Conservation (phyloP, 37 sponge, comb jelly and placozoan genomes). For the Trichoplax adhaerens region DNA sequence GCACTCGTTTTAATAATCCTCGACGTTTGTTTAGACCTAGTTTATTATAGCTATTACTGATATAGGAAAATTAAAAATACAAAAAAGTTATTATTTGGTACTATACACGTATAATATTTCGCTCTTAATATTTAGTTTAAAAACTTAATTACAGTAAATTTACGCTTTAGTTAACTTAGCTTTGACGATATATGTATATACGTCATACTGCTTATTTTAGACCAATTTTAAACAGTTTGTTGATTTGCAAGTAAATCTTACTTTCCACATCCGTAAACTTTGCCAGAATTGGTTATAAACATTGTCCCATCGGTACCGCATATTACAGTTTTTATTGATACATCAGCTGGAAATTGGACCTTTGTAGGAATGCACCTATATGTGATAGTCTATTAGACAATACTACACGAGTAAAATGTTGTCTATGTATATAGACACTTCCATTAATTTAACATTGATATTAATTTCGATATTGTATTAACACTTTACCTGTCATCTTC, state of each 20-base stretch:
- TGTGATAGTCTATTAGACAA: neutral
- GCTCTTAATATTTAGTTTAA: neutral
- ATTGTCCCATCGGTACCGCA: slow-evolving; percentile 89
- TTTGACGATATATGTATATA: too few relatives aligned
- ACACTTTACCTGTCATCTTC: slow-evolving; percentile 26
- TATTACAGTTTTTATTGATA: slow-evolving; percentile 24
- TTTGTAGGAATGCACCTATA: slow-evolving; percentile 11
- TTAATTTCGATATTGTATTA: neutral
- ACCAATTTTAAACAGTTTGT: too few relatives aligned
- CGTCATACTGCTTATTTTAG: too few relatives aligned
- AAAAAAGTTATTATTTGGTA: neutral
- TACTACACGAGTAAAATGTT: neutral
- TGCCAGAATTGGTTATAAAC: slow-evolving; percentile 69
- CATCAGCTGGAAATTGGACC: slow-evolving; percentile 7
- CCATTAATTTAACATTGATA: neutral
- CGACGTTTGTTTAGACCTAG: slow-evolving; percentile 81
- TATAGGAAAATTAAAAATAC: neutral
- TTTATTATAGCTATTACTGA: slow-evolving; percentile 80
- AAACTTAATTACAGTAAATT: too few relatives aligned
- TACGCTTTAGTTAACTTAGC: too few relatives aligned
- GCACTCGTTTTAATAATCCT: slow-evolving; percentile 72
- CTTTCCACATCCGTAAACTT: slow-evolving; percentile 80
- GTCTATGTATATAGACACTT: neutral
- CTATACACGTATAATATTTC: neutral
- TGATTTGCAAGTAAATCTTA: slow-evolving; percentile 3